Conservation (phyloP, 2,797 vertebrate genomes). For the Nyctalus aviator region DNA sequence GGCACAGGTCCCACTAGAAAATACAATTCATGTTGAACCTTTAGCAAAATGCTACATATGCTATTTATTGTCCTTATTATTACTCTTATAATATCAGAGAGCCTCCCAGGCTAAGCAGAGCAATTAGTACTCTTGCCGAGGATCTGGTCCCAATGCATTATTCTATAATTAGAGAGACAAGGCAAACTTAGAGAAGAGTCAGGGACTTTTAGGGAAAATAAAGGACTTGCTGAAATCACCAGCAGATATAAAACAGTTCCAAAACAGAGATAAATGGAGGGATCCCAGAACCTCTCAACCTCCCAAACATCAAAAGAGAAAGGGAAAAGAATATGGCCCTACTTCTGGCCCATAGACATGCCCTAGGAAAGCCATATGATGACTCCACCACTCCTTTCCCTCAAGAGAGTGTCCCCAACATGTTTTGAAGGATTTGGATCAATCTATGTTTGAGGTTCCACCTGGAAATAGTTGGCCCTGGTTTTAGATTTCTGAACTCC, state of each 20-base stretch:
- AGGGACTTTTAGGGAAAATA: background rate
- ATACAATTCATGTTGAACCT: background rate
- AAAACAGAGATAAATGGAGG: background rate
- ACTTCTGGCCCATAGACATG: background rate
- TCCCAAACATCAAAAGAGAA: background rate
- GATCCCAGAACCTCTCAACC: background rate
- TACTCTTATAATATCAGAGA: background rate
- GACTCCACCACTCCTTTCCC: background rate
- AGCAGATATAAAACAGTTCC: background rate
- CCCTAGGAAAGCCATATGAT: background rate
- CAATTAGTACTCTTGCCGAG: background rate
- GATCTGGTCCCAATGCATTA: background rate
- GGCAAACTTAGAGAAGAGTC: background rate
- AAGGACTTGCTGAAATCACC: background rate
- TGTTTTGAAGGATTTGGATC: background rate
- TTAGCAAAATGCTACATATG: background rate
- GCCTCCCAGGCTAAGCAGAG: background rate
- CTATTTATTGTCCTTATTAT: background rate
- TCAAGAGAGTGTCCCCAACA: background rate
- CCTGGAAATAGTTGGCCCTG: background rate
- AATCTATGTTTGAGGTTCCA: background rate
- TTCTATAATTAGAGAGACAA: background rate
- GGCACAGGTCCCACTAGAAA: background rate
- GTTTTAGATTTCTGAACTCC: background rate
- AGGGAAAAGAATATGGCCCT: background rate